A percentile compares a stretch with the other conserved stretches of the same genome.
Evolutionary conservation across 2,113 vertebrate species (phyloP).

Genomic region (Orycteropus afer): DNA sequence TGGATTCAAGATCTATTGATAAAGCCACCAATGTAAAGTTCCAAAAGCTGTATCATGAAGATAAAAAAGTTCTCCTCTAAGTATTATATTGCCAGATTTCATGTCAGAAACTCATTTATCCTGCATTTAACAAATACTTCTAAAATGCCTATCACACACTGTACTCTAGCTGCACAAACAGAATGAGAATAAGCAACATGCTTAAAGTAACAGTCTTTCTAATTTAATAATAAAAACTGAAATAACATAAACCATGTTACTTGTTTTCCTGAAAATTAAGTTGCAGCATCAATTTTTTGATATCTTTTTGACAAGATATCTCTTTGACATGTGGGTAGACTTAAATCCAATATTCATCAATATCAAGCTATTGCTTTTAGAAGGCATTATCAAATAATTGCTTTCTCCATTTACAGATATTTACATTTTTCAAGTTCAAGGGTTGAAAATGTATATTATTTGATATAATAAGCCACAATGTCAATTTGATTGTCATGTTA

Average conservation of each 20-base stretch:
- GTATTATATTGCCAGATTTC: not conserved
- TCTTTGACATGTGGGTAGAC: not conserved
- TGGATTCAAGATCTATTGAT: not conserved
- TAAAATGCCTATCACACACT: not conserved
- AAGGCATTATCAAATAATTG: not conserved
- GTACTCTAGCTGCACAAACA: not conserved
- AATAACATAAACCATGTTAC: not conserved
- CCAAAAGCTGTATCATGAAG: not conserved
- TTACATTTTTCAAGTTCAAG: not conserved
- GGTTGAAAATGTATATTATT: not conserved
- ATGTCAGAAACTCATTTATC: not conserved
- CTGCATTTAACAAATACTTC: not conserved
- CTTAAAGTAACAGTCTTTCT: not conserved
- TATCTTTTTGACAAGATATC: not conserved
- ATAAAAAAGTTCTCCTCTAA: not conserved
- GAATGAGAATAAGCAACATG: not conserved
- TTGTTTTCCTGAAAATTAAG: not conserved
- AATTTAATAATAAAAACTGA: not conserved
- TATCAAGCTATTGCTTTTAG: not conserved
- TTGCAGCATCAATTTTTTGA: not conserved
- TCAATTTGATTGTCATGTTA: not conserved
- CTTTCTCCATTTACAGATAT: not conserved
- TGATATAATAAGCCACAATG: not conserved
- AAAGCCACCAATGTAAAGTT: not conserved
- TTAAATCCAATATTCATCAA: not conserved